phyloP scores from a whole-genome alignment of 2,888 invertebrate species.

The Sipha maydis region DNA sequence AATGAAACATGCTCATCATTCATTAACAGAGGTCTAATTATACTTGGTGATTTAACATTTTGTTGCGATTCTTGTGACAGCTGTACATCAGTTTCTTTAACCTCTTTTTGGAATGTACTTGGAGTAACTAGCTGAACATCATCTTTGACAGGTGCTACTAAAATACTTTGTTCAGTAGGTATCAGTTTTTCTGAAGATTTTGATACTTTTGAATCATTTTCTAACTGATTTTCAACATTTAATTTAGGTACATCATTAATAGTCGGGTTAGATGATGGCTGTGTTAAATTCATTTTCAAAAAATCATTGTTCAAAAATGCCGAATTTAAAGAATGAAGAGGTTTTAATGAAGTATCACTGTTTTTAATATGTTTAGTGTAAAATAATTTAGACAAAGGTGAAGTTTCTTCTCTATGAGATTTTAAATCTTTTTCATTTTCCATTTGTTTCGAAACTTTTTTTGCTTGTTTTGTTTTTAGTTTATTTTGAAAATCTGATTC shows the following conservation, averaged over 20 bases:
- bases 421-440: not conserved
- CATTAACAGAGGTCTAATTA: not conserved
- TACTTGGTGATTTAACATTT: not conserved
- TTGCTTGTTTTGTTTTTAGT: not conserved
- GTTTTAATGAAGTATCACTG: not conserved
- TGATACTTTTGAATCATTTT: not conserved
- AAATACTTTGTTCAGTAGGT: not conserved
- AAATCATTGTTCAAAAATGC: not conserved
- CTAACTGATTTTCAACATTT: not conserved
- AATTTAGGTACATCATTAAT: not conserved
- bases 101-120: not conserved
- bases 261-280: not conserved
- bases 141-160: not conserved
- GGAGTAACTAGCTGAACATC: not conserved
- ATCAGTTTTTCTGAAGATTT: not conserved
- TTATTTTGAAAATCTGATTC: not conserved
- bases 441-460: not conserved
- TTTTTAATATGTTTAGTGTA: not conserved
- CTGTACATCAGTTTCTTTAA: not conserved
- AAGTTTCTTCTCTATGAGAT: not conserved
- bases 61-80: too few species aligned
- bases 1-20: too few species aligned
- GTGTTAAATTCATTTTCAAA: slow-evolving; percentile 7
- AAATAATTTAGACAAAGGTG: not conserved
- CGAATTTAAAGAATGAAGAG: not conserved